Evolutionary conservation across 2,797 vertebrate genomes (phyloP), one percentile per base, ranked within the genome.

Genomic region (Propithecus deckenii): DNA sequence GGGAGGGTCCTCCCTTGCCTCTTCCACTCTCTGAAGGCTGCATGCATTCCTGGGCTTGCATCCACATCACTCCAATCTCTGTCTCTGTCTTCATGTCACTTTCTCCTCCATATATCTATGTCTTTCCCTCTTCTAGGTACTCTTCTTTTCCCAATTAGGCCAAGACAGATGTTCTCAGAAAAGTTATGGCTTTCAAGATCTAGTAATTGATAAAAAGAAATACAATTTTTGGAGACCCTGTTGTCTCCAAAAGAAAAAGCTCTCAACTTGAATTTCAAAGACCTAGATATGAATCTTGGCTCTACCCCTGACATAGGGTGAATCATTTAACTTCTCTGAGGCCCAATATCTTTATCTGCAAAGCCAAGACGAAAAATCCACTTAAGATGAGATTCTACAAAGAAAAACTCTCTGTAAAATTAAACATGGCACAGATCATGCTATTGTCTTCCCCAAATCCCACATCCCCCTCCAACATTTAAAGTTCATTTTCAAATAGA

Each of bases 351-450:
- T 90, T 91, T 59, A 35, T 61, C 38, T 48, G n/a, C 38, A 81
- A 80, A 79, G 48, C 5, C 22, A 50, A 91, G 50, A 84, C 22
- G 57, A 6, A 28, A 84, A 93, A 78, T 65, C 59, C 50, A 83
- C 20, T 79, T 38, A 57, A 78, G 20, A 94, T 83, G 61, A 67
- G 55, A 81, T 78, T 78, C 9, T 17, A 7, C 78, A 81, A 93
- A 85, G 32, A 52, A 61, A 91, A 97, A 63, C 15, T 65, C 63
- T 88, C 48, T 41, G 13, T 89, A 65, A 92, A 90, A 43, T 61
- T 61, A 72, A 85, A 67, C 35, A 67, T 61, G 46, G 65, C 46
- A 32, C 20, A 92, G 32, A 90, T 65, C 59, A 72, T 75, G 32
- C 15, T 57, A 71, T 38, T 74, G 25, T 81, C 78, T 92, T 72